Conservation (phyloP, 2,797 vertebrate species). For the Oryzias dopingdopingensis region DNA sequence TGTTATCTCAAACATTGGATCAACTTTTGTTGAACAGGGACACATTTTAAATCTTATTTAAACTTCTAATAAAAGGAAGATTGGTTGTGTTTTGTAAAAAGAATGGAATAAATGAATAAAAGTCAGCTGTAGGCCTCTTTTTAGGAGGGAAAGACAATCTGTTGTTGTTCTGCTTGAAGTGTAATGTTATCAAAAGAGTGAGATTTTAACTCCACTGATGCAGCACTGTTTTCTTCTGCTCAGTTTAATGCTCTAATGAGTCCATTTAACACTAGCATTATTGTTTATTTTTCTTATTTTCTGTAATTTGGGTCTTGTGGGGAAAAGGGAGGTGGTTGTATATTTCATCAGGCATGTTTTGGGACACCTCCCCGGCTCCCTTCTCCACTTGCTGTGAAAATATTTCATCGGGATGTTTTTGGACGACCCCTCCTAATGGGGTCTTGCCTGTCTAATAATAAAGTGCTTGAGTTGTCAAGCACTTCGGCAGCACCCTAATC, state of each 20-base stretch:
- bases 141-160: slow-evolving; percentile 48
- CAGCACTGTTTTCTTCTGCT: slow-evolving; percentile 25
- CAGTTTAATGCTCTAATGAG: slow-evolving; percentile 34
- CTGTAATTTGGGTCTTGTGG: slow-evolving; percentile 10
- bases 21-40: too few relatives aligned
- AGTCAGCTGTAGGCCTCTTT: slow-evolving; percentile 10
- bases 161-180: slow-evolving; percentile 60
- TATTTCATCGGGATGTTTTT: slow-evolving; percentile 74
- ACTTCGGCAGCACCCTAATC: slow-evolving; percentile 79
- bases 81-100: background rate
- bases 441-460: slow-evolving; percentile 79
- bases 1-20: too few relatives aligned
- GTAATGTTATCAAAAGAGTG: slow-evolving; percentile 52
- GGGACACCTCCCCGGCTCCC: slow-evolving; percentile 59
- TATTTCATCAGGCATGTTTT: slow-evolving; percentile 57
- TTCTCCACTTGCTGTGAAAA: slow-evolving; percentile 74
- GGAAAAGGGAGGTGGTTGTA: slow-evolving; percentile 2
- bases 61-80: background rate
- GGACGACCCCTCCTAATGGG: slow-evolving; percentile 61
- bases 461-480: slow-evolving; percentile 80
- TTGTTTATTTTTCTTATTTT: background rate
- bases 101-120: slow-evolving; percentile 5
- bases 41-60: too few relatives aligned
- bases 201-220: background rate
- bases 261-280: slow-evolving; percentile 25